A percentile compares a stretch with the other conserved stretches of the same genome.
phyloP scores from a whole-genome alignment of 2,888 invertebrate species.

The Ornithoptera priamus region DNA sequence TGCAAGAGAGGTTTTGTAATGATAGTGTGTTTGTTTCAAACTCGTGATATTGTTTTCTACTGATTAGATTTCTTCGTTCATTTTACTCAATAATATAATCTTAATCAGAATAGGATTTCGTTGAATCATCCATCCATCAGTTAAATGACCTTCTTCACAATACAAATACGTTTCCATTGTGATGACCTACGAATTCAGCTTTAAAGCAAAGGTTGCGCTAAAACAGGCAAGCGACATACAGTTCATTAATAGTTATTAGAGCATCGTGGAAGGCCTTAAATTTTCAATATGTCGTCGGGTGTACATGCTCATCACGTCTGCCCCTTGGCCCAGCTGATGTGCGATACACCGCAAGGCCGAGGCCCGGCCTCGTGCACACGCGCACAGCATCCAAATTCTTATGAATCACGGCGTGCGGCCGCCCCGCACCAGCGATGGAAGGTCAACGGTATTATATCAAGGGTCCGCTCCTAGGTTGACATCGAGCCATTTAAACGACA shows the following conservation, averaged over 20 bases:
- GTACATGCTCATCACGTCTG: conserved; percentile 38
- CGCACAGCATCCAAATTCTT: conserved; percentile 64
- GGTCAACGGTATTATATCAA: conserved; percentile 40
- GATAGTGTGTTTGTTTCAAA: neutral
- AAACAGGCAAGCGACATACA: neutral
- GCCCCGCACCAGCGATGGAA: conserved; percentile 36
- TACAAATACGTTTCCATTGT: too few relatives aligned
- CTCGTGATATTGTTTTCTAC: neutral
- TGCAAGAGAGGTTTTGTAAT: neutral
- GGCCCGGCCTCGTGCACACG: conserved; percentile 61
- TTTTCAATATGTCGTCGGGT: conserved; percentile 13
- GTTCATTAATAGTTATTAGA: neutral
- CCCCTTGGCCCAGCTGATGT: conserved; percentile 45
- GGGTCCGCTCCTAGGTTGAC: conserved; percentile 7
- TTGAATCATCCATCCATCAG: too few relatives aligned
- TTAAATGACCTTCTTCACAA: too few relatives aligned
- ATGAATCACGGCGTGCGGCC: conserved; percentile 54
- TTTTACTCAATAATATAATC: too few relatives aligned
- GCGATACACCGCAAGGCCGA: conserved; percentile 57
- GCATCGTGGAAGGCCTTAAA: neutral
- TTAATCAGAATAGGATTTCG: too few relatives aligned
- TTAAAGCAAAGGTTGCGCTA: too few relatives aligned
- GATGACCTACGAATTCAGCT: too few relatives aligned
- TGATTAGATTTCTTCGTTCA: neutral
- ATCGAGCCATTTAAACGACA: neutral